Evolutionary conservation across 2,888 invertebrate genomes (phyloP), one percentile per base, ranked within the genome.

Genomic region (Tetranychus truncatus): DNA sequence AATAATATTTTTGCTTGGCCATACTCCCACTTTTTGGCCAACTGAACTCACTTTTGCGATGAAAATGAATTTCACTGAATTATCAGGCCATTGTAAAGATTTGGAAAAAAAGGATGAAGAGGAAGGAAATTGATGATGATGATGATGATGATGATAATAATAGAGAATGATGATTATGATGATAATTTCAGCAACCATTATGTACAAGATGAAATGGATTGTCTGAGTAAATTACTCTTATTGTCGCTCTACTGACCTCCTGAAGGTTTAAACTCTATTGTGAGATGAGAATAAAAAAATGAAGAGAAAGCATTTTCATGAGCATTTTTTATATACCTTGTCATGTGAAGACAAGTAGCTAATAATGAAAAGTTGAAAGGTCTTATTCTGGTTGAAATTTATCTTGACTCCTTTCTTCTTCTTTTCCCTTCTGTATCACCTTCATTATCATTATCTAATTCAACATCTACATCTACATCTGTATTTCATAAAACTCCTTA

Each of bases 241-340:
- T 15, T 55, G 55, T 55, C 55, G 55, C 55, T 55, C 55, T 55
- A 55, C 55, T 55, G 55, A 55, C 55, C 55, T 55, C 55, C 9
- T 55, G 55, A 55, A 15, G 55, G 11, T 55, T 55, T 55, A 55
- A 55, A 55, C 9, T 55, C 55, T 55, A 55, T 55, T 55, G 55
- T 55, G 15, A 55, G 55, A 55, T 15, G 15, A 7, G 15, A 55
- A 55, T 15, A 55, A 15, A 55, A 55, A 15, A 55, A 55, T 55
- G 55, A 55, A 55, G 55, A 55, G 55, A 55, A 55, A 55, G 55
- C 55, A 55, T 55, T 55, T 55, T 55, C 55, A 55, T 55, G 55
- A 55, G 15, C 55, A 55, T 55, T 55, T 15, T 15, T 55, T 55
- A 15, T 55, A 55, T 55, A 15, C 15, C 55, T 55, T 55, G 9